A percentile compares a stretch with the other conserved stretches of the same genome.
Conservation (phyloP, 2,888 invertebrate genomes). For the Brachynemurus nebulosus region DNA sequence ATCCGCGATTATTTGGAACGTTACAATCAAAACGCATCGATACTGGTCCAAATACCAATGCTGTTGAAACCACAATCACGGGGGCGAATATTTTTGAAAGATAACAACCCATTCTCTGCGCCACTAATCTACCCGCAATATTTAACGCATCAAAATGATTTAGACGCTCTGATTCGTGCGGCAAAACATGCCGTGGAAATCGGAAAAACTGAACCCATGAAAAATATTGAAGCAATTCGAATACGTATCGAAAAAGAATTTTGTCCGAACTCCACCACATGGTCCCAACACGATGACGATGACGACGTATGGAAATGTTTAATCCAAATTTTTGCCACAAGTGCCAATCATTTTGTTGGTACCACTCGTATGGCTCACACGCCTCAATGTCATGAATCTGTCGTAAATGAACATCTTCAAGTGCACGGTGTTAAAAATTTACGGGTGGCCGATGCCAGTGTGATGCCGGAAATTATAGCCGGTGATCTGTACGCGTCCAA, state of each 20-base stretch:
- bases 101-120: slow-evolving; percentile 39
- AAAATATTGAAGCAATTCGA: slow-evolving; percentile 27
- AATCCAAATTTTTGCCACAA: slow-evolving; percentile 36
- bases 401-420: slow-evolving; percentile 34
- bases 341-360: slow-evolving; percentile 53
- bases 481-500: slow-evolving; percentile 40
- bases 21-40: neutral
- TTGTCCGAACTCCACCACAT: slow-evolving; percentile 19
- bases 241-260: neutral
- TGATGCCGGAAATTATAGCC: slow-evolving; percentile 37
- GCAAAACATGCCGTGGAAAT: slow-evolving; percentile 31
- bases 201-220: slow-evolving; percentile 30
- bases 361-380: slow-evolving; percentile 52
- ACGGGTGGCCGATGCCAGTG: slow-evolving; percentile 36
- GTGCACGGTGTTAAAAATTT: slow-evolving; percentile 36
- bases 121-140: slow-evolving; percentile 51
- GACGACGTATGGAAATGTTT: slow-evolving; percentile 39
- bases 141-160: slow-evolving; percentile 39
- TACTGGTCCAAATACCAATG: neutral
- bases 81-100: slow-evolving; percentile 39
- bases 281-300: slow-evolving; percentile 28
- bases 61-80: slow-evolving; percentile 32
- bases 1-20: neutral
- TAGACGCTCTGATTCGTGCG: slow-evolving; percentile 35
- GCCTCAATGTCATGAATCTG: slow-evolving; percentile 29